phyloP scores from a whole-genome alignment of 2,113 vertebrate species.

The Sorex fumeus region DNA sequence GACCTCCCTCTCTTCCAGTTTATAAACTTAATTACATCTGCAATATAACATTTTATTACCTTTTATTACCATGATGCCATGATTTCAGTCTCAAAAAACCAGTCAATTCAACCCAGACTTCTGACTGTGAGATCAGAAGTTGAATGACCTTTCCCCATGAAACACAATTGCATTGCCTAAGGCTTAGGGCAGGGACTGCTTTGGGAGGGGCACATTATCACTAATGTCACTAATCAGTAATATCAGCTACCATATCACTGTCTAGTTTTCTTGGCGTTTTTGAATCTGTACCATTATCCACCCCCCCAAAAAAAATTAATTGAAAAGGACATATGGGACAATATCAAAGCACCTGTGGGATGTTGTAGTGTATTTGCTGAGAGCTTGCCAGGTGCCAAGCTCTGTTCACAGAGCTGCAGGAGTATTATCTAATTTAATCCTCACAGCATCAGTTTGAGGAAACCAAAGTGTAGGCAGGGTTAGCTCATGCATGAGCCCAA shows the following conservation, averaged over 20 bases:
- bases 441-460: neutral
- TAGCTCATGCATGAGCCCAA: neutral
- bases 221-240: no score
- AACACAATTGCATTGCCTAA: neutral
- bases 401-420: neutral
- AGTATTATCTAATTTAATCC: neutral
- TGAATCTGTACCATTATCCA: constrained; percentile 31
- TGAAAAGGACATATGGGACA: neutral
- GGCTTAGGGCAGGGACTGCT: neutral
- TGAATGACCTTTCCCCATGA: neutral
- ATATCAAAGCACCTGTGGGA: neutral
- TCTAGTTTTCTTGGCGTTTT: neutral
- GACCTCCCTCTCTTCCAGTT: neutral
- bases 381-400: neutral
- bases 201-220: neutral
- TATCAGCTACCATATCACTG: neutral
- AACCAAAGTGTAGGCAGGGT: neutral
- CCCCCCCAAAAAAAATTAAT: neutral
- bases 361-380: neutral
- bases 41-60: neutral
- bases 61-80: no score
- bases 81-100: no score
- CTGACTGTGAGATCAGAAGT: no score
- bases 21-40: neutral
- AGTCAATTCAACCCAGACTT: no score